Conservation (phyloP, 2,888 invertebrate species). For the Morpho deidamia region DNA sequence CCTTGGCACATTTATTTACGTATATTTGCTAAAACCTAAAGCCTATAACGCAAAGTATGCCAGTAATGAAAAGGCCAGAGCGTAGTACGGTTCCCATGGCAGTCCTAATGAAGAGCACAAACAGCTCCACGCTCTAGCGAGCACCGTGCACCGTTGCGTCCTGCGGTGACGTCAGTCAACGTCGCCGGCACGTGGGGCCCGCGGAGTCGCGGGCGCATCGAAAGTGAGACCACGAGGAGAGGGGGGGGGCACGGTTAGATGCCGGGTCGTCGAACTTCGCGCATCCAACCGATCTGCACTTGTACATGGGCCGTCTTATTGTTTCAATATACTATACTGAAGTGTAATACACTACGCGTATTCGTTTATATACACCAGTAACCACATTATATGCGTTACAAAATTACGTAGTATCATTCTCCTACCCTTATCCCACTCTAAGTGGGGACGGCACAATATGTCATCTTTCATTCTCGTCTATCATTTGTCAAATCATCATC, state of each 20-base stretch:
- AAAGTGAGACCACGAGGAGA: slow-evolving; percentile 66
- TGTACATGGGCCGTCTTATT: slow-evolving; percentile 66
- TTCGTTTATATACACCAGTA: not conserved
- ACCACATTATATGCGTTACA: not conserved
- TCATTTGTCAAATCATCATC: too few relatives aligned
- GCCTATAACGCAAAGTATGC: slow-evolving; percentile 28
- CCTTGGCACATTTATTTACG: too few relatives aligned
- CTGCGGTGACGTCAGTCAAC: slow-evolving; percentile 64
- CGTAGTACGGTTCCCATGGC: slow-evolving; percentile 58
- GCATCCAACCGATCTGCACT: slow-evolving; percentile 71
- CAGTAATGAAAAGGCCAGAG: slow-evolving; percentile 37
- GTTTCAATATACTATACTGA: slow-evolving; percentile 46
- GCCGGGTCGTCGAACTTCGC: slow-evolving; percentile 62
- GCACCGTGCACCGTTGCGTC: slow-evolving; percentile 44
- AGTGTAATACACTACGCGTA: too few relatives aligned
- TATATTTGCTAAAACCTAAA: not conserved
- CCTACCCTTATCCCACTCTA: too few relatives aligned
- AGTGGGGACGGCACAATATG: too few relatives aligned
- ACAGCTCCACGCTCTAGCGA: slow-evolving; percentile 53
- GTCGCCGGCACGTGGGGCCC: slow-evolving; percentile 65
- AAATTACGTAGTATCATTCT: too few relatives aligned
- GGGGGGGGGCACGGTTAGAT: slow-evolving; percentile 38
- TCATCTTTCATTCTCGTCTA: too few relatives aligned
- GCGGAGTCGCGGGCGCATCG: slow-evolving; percentile 67
- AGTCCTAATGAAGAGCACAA: slow-evolving; percentile 57